A percentile compares a stretch with the other conserved stretches of the same genome.
Conservation (phyloP, 2,888 invertebrate species). For the Patella pellucida region DNA sequence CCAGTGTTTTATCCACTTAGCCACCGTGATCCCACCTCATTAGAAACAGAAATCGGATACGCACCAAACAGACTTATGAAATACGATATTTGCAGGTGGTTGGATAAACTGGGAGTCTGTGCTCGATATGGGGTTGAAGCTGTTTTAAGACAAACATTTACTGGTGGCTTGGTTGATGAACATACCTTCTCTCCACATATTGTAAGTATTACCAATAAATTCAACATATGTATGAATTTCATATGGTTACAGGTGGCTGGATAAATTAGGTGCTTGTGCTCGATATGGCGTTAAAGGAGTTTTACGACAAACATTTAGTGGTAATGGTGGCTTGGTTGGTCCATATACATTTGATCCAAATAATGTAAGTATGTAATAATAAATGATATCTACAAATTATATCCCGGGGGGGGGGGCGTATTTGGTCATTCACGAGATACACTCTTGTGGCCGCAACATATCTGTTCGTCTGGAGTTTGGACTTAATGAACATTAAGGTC, state of each 20-base stretch:
- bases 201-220: no score
- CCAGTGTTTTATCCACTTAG: no score
- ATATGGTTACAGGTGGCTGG: neutral
- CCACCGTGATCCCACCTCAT: no score
- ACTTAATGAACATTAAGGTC: no score
- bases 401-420: no score
- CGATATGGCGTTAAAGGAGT: neutral
- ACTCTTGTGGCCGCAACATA: no score
- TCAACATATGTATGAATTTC: no score
- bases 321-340: neutral
- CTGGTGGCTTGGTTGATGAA: neutral
- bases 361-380: neutral
- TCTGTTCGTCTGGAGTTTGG: no score
- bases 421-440: no score
- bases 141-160: neutral
- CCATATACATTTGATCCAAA: neutral
- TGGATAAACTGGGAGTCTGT: neutral
- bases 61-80: neutral
- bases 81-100: neutral
- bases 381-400: no score
- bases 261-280: neutral
- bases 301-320: neutral
- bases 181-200: neutral
- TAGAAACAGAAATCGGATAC: no score
- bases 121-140: neutral